Evolutionary conservation across 1,140 invertebrate species (phyloP).

Genomic region (Habropoda laboriosa): DNA sequence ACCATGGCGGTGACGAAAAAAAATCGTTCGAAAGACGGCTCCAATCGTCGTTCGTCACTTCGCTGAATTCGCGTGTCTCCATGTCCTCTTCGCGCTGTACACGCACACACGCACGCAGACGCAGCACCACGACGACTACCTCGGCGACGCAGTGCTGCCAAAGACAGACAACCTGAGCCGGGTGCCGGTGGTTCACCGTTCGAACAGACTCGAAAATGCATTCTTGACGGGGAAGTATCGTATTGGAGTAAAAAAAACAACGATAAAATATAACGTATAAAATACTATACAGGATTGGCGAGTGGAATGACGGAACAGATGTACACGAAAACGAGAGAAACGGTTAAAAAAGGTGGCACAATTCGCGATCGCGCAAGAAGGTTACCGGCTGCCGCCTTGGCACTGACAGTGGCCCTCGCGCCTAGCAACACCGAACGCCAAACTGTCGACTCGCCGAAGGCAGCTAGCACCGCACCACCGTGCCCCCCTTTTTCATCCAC

Average conservation of each 20-base stretch:
- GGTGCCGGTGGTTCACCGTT: constrained; percentile 34
- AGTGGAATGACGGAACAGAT: background rate
- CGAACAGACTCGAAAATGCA: constrained; percentile 45
- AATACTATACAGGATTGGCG: no score
- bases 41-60: constrained; percentile 2
- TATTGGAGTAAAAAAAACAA: background rate
- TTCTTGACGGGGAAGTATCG: background rate
- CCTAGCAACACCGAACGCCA: constrained; percentile 73
- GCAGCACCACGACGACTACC: constrained; percentile 32
- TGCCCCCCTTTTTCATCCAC: constrained; percentile 51
- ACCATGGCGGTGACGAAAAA: background rate
- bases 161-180: constrained; percentile 1
- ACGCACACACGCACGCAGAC: constrained; percentile 61
- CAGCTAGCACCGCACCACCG: constrained; percentile 56
- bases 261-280: background rate
- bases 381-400: constrained; percentile 70
- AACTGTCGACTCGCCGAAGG: constrained; percentile 64
- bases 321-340: constrained; percentile 16
- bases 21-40: background rate
- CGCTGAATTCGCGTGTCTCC: constrained; percentile 28
- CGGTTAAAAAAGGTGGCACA: constrained; percentile 33
- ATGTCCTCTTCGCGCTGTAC: constrained; percentile 37
- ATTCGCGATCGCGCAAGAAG: constrained; percentile 56
- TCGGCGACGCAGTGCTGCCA: constrained; percentile 43
- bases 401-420: constrained; percentile 75